Conservation (phyloP, 1,140 invertebrate species). For the Calliopsis andreniformis region DNA sequence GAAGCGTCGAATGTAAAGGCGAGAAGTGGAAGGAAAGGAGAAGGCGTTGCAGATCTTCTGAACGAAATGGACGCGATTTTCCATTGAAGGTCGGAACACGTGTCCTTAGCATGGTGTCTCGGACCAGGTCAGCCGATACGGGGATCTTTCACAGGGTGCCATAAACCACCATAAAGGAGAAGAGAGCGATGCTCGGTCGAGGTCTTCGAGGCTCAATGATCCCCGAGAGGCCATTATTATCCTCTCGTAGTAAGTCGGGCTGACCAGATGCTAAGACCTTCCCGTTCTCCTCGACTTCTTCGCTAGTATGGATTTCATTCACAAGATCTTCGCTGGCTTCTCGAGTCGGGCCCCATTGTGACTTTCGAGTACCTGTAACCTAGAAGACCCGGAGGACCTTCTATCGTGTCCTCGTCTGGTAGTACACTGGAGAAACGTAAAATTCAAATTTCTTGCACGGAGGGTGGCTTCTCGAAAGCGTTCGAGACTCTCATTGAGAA, state of each 20-base stretch:
- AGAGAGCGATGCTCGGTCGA: constrained; percentile 13
- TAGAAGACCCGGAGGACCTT: constrained; percentile 51
- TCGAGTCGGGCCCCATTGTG: constrained; percentile 72
- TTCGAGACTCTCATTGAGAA: constrained; percentile 55
- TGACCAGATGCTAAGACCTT: constrained; percentile 69
- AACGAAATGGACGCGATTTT: constrained; percentile 25
- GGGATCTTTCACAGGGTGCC: constrained; percentile 29
- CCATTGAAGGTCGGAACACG: constrained; percentile 54
- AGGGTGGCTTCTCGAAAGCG: constrained; percentile 10
- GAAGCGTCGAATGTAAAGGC: neutral
- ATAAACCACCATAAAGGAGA: constrained; percentile 60
- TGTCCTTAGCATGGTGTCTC: constrained; percentile 20
- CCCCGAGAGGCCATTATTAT: constrained; percentile 60
- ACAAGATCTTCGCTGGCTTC: constrained; percentile 62
- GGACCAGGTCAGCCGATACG: constrained; percentile 29
- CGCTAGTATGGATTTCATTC: constrained; percentile 75
- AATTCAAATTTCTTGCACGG: constrained; percentile 74
- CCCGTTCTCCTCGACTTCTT: constrained; percentile 30
- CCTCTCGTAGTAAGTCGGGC: constrained; percentile 62
- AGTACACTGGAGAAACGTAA: constrained; percentile 58
- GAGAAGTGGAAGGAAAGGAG: neutral
- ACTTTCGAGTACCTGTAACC: constrained; percentile 74
- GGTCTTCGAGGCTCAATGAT: constrained; percentile 48
- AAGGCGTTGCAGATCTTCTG: neutral
- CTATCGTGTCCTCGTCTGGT: neutral